Conservation (phyloP, 2,888 invertebrate species). For the Amphiduros pacificus region DNA sequence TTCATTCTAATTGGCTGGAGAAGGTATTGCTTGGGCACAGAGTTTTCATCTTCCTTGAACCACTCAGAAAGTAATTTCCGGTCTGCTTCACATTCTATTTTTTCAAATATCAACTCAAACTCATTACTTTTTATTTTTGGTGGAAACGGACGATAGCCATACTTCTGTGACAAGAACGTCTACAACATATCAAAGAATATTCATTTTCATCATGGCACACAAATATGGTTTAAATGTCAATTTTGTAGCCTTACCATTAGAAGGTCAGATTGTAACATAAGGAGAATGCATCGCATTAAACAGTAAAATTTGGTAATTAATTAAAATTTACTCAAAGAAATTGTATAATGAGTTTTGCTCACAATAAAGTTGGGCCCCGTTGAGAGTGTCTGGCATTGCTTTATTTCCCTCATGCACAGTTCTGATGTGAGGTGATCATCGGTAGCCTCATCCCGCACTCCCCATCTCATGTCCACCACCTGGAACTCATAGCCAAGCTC, state of each 20-base stretch:
- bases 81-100: not conserved
- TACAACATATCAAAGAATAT: not conserved
- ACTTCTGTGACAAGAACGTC: constrained; percentile 12
- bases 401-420: constrained; percentile 47
- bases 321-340: too few species aligned
- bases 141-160: constrained; percentile 12
- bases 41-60: constrained; percentile 73
- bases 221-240: too few species aligned
- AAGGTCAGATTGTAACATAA: too few species aligned
- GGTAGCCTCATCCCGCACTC: constrained; percentile 48
- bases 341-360: constrained; percentile 13
- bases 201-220: too few species aligned
- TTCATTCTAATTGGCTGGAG: constrained; percentile 66
- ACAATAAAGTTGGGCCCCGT: constrained; percentile 54
- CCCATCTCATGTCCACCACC: constrained; percentile 50
- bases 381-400: constrained; percentile 46
- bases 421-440: constrained; percentile 51
- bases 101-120: constrained; percentile 6
- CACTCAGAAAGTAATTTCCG: constrained; percentile 44
- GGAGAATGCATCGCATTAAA: too few species aligned
- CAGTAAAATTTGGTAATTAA: too few species aligned
- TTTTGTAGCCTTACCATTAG: too few species aligned
- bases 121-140: constrained; percentile 4
- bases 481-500: constrained; percentile 10
- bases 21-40: constrained; percentile 77